Evolutionary conservation across 2,113 vertebrate genomes (phyloP).

Genomic region (Herpetotheres cachinnans): DNA sequence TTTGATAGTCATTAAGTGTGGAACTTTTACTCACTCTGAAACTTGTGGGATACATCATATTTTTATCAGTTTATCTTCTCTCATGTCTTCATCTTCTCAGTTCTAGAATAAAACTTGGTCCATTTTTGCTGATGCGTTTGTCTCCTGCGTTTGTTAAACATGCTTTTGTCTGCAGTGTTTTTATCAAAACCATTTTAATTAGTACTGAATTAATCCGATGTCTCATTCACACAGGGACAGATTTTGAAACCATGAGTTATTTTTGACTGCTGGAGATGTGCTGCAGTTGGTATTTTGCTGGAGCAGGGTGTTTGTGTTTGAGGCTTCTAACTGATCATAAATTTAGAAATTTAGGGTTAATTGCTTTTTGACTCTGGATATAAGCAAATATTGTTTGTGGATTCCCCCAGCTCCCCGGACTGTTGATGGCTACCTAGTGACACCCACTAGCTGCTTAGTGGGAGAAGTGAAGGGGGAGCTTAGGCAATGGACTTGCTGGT

Average conservation of each 20-base stretch:
- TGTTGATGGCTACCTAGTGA: background rate
- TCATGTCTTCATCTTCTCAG: background rate
- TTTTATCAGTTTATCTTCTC: background rate
- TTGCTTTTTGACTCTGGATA: background rate
- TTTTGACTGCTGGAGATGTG: background rate
- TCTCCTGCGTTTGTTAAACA: background rate
- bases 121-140: background rate
- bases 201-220: background rate
- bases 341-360: background rate
- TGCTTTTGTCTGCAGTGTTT: background rate
- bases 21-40: background rate
- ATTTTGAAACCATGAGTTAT: background rate
- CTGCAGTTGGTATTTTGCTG: background rate
- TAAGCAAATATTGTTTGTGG: background rate
- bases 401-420: rapidly evolving
- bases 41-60: background rate
- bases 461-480: background rate
- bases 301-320: background rate
- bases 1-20: background rate
- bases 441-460: background rate
- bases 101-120: background rate
- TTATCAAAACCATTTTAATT: background rate
- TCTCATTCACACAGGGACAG: background rate
- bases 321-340: background rate
- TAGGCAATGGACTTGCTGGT: background rate